Conservation (phyloP, 2,113 vertebrate genomes). For the Anguilla japonica region DNA sequence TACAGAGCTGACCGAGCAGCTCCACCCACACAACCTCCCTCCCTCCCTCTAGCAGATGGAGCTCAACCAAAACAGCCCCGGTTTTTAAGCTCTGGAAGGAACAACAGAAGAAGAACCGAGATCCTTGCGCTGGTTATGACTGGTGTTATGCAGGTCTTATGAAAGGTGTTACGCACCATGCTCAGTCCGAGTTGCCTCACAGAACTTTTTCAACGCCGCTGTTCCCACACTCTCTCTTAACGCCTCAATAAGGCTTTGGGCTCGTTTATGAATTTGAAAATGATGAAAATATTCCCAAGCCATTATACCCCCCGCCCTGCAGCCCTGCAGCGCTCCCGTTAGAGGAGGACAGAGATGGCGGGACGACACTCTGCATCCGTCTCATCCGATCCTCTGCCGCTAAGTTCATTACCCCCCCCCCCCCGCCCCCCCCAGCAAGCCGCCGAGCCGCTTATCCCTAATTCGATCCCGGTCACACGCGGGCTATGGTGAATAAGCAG, state of each 20-base stretch:
- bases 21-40: conserved; percentile 1
- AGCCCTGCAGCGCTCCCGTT: too few species aligned
- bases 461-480: conserved; percentile 31
- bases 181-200: background rate
- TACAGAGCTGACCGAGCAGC: too few species aligned
- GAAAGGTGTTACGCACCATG: background rate
- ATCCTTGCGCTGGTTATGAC: background rate
- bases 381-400: too few species aligned
- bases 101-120: background rate
- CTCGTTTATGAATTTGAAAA: too few species aligned
- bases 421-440: conserved; percentile 37
- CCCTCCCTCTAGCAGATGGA: conserved; percentile 37
- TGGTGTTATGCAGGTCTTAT: background rate
- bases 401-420: too few species aligned
- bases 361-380: too few species aligned
- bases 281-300: too few species aligned
- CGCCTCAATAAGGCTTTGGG: too few species aligned
- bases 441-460: background rate
- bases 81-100: background rate
- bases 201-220: too few species aligned
- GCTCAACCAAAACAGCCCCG: conserved; percentile 25
- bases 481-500: conserved; percentile 59
- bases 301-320: too few species aligned
- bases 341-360: too few species aligned
- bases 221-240: too few species aligned